Base-by-base conservation (phyloP, 2,797 vertebrate species). In the Diplodus puntazzo region DNA sequence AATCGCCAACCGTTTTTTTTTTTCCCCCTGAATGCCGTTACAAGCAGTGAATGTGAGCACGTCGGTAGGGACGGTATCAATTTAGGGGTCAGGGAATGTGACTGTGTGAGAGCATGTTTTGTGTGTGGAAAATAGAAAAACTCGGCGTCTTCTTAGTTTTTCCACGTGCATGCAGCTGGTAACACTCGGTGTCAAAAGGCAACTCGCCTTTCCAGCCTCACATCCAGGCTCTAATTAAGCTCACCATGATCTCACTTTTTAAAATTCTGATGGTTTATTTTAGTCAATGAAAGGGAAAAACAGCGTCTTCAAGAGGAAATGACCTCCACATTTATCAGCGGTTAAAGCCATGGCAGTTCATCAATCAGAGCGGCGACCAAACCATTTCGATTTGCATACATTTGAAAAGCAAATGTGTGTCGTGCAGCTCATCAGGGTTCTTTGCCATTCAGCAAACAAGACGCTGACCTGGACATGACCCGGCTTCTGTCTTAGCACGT, bases 371-470 rank as follows among this genome's bases (percentile, higher is more conserved):
- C 69, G 18, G 73, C 0, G 42, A 70, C 79, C 25, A 49, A 63
- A 57, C 16, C 0, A 65, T 67, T 69, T 46, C 11, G 20, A 90
- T 93, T 91, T 89, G 81, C 90, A 89, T 90, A 69, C 65, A 87
- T 89, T 89, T 90, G 81, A 83, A 87, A 91, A 61, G 74, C 89
- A 87, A 88, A 90, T 90, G 77, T 68, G 69, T 21, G 30, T 71
- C 9, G 17, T 73, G 77, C 78, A 62, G 52, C 69, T 62, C 64
- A 54, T 81, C 69, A 45, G 21, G 69, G 49, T 21, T 75, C 69
- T 68, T 68, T 69, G 50, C 77, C 67, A 57, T 84, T 83, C 64
- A 53, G 52, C 75, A 80, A 89, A 90, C 72, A 79, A 65, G 59
- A 82, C 77, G 16, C 39, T 71, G 80, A 90, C 87, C 86, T 73